Conservation (phyloP, 2,113 vertebrate species). For the Heterotis niloticus region DNA sequence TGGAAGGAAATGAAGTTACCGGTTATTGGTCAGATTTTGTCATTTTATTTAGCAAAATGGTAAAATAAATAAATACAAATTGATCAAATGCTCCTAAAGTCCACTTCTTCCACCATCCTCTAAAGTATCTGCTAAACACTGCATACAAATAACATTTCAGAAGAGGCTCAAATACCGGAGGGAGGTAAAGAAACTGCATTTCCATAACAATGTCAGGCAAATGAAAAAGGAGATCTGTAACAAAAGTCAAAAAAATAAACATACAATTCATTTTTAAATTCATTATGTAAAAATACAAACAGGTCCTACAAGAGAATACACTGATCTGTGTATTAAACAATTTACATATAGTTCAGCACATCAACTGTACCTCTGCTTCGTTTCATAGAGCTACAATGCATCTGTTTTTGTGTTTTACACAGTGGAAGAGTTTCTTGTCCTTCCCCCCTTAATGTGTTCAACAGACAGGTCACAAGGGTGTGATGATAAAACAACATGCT, state of each 20-base stretch:
- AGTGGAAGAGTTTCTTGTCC: constrained; percentile 32
- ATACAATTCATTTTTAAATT: constrained; percentile 41
- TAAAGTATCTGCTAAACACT: constrained; percentile 71
- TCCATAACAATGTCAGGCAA: constrained; percentile 61
- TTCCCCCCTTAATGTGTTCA: constrained; percentile 20
- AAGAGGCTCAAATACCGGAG: constrained; percentile 63
- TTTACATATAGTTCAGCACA: constrained; percentile 42
- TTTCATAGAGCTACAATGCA: constrained; percentile 35
- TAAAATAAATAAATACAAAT: constrained; percentile 95
- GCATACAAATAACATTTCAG: constrained; percentile 78
- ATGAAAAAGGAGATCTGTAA: constrained; percentile 40
- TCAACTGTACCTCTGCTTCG: constrained; percentile 36
- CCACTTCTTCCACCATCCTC: constrained; percentile 45
- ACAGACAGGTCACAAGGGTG: constrained; percentile 20
- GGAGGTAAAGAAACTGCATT: constrained; percentile 67
- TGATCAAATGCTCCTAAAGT: constrained; percentile 78
- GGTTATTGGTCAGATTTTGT: constrained; percentile 48
- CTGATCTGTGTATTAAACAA: constrained; percentile 41
- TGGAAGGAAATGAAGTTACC: background rate
- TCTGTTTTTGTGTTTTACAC: constrained; percentile 33
- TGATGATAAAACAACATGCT: constrained; percentile 27
- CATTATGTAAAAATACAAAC: constrained; percentile 49
- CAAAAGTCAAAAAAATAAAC: constrained; percentile 43
- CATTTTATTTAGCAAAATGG: constrained; percentile 90
- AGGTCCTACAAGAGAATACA: constrained; percentile 44